Evolutionary conservation across 2,888 invertebrate genomes (phyloP).

Genomic region (Agapostemon virescens): DNA sequence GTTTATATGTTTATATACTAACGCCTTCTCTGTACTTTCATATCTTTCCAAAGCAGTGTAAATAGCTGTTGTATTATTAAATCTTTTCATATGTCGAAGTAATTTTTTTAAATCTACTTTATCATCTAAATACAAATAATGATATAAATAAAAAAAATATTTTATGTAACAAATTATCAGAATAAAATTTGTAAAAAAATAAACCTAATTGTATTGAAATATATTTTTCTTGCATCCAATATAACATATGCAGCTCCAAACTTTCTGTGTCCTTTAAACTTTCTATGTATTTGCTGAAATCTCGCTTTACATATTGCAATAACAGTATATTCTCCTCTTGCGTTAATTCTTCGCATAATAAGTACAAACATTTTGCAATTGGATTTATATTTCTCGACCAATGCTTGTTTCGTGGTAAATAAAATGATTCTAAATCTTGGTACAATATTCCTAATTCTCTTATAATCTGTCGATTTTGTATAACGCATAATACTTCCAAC

Average conservation of each 20-base stretch:
- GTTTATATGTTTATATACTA: slow-evolving; percentile 31
- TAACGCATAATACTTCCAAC: slow-evolving; percentile 82
- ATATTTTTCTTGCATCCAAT: slow-evolving; percentile 65
- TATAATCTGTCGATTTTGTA: slow-evolving; percentile 80
- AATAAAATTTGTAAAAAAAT: slow-evolving; percentile 7
- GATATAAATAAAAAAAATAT: background rate
- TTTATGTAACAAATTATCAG: background rate
- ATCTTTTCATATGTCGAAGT: slow-evolving; percentile 57
- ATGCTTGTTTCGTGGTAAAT: slow-evolving; percentile 21
- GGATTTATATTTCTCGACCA: slow-evolving; percentile 53
- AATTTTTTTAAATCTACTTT: slow-evolving; percentile 56
- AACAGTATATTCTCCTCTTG: slow-evolving; percentile 33
- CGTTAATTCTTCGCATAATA: slow-evolving; percentile 65
- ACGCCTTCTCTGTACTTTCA: slow-evolving; percentile 40
- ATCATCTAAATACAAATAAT: slow-evolving; percentile 39
- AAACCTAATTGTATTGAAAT: slow-evolving; percentile 64
- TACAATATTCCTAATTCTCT: slow-evolving; percentile 76
- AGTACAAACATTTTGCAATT: slow-evolving; percentile 66
- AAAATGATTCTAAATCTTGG: slow-evolving; percentile 32
- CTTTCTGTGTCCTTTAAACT: slow-evolving; percentile 45
- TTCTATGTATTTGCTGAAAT: slow-evolving; percentile 36
- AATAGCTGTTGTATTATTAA: slow-evolving; percentile 54
- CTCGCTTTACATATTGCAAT: slow-evolving; percentile 47
- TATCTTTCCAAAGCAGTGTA: slow-evolving; percentile 53
- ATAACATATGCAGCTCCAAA: slow-evolving; percentile 68